Evolutionary conservation across 2,797 vertebrate species (phyloP).

Genomic region (Spinus pinus): DNA sequence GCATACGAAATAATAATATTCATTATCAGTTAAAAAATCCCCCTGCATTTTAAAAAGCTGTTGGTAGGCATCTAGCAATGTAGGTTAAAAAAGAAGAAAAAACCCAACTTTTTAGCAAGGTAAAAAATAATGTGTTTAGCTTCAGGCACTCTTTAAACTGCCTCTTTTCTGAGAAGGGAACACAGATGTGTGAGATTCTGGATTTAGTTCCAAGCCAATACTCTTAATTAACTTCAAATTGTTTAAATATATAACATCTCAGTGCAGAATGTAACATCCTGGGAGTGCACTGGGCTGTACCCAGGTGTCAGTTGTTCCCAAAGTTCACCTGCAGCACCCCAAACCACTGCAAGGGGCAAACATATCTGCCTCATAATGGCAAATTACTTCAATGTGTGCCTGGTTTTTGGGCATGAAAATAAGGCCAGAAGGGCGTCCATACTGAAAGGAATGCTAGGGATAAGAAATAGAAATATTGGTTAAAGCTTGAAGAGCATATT

Average conservation of each 20-base stretch:
- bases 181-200: conserved; percentile 73
- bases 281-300: not conserved
- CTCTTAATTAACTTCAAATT: conserved; percentile 80
- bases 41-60: not conserved
- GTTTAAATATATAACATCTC: conserved; percentile 70
- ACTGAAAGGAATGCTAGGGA: not conserved
- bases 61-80: conserved; percentile 17
- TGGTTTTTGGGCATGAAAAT: not conserved
- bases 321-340: not conserved
- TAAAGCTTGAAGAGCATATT: not conserved
- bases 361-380: rapidly evolving
- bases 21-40: conserved; percentile 52
- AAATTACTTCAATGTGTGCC: not conserved
- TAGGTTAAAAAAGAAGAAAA: conserved; percentile 44
- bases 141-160: conserved; percentile 62
- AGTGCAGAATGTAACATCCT: not conserved
- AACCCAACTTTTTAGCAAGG: conserved; percentile 48
- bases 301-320: not conserved
- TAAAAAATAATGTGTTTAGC: conserved; percentile 59
- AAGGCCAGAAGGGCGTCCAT: not conserved
- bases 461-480: not conserved
- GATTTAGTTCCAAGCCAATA: conserved; percentile 79
- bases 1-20: conserved; percentile 59
- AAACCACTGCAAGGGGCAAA: not conserved
- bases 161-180: conserved; percentile 62